Conservation (phyloP, 2,888 invertebrate genomes). For the Drosophila tripunctata region DNA sequence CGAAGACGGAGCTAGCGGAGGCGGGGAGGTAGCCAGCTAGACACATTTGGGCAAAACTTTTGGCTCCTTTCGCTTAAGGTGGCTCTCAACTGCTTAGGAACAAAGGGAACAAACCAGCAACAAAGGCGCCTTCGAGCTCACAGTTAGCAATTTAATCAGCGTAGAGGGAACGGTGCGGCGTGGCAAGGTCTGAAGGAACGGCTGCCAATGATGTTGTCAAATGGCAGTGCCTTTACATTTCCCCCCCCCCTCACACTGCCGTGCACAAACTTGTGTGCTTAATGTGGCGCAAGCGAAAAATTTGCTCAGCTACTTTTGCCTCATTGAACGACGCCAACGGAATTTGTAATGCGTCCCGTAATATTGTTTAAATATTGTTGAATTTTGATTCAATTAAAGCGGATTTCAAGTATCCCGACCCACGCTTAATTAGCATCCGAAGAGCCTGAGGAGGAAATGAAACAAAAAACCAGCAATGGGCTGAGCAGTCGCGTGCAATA, state of each 20-base stretch:
- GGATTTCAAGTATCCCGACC: conserved; percentile 50
- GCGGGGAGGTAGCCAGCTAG: conserved; percentile 61
- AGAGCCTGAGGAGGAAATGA: conserved; percentile 13
- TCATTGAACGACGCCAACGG: conserved; percentile 54
- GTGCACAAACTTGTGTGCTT: conserved; percentile 49
- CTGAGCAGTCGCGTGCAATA: conserved; percentile 35
- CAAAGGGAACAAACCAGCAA: conserved; percentile 53
- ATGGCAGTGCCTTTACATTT: conserved; percentile 47
- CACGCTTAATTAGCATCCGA: conserved; percentile 66
- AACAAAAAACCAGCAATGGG: conserved; percentile 17
- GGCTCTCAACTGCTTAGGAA: conserved; percentile 38
- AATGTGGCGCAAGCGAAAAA: conserved; percentile 71
- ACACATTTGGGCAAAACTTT: conserved; percentile 69
- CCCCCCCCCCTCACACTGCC: not conserved
- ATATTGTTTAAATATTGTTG: conserved; percentile 61
- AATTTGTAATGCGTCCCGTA: conserved; percentile 64
- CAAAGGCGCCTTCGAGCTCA: conserved; percentile 55
- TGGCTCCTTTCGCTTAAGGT: conserved; percentile 24
- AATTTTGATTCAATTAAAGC: conserved; percentile 71
- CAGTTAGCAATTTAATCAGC: conserved; percentile 72
- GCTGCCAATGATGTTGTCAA: conserved; percentile 72
- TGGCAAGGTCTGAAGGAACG: no score
- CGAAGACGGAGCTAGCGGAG: conserved; percentile 8
- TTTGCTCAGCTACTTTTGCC: conserved; percentile 61
- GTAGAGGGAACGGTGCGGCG: no score